phyloP scores from a whole-genome alignment of 2,797 vertebrate genomes.

The Bradypodion ventrale region DNA sequence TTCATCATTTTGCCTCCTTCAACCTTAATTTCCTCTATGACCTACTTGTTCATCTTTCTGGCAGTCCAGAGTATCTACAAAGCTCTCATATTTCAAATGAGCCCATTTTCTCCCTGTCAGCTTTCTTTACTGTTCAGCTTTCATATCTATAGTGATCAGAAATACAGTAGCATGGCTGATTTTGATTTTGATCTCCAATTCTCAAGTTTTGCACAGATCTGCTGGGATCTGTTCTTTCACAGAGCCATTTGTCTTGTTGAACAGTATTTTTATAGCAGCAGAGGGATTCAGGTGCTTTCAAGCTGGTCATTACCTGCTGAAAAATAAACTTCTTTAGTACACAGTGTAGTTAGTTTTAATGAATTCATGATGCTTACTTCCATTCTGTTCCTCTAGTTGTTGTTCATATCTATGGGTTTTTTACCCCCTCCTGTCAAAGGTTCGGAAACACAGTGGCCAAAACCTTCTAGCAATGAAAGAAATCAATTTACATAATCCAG shows the following conservation, averaged over 20 bases:
- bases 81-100: no score
- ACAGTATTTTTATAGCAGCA: background rate
- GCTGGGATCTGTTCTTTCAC: background rate
- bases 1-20: no score
- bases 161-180: no score
- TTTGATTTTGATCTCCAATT: no score
- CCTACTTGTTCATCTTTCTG: no score
- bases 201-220: slow-evolving; percentile 10
- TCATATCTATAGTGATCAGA: no score
- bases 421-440: slow-evolving; percentile 68
- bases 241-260: background rate
- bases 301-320: background rate
- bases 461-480: slow-evolving; percentile 91
- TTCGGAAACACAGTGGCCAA: slow-evolving; percentile 85
- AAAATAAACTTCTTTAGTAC: background rate
- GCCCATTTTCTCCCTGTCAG: no score
- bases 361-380: slow-evolving; percentile 28
- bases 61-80: no score
- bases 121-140: no score
- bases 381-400: background rate
- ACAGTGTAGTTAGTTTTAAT: slow-evolving; percentile 7
- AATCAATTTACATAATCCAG: slow-evolving; percentile 88
- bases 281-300: slow-evolving; percentile 7
- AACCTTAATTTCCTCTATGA: no score
- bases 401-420: slow-evolving; percentile 1